These are phyloP conservation scores for Propithecus deckenii DNA, from an alignment of 2,797 vertebrate genomes.

Conservation along the genomic window DNA sequence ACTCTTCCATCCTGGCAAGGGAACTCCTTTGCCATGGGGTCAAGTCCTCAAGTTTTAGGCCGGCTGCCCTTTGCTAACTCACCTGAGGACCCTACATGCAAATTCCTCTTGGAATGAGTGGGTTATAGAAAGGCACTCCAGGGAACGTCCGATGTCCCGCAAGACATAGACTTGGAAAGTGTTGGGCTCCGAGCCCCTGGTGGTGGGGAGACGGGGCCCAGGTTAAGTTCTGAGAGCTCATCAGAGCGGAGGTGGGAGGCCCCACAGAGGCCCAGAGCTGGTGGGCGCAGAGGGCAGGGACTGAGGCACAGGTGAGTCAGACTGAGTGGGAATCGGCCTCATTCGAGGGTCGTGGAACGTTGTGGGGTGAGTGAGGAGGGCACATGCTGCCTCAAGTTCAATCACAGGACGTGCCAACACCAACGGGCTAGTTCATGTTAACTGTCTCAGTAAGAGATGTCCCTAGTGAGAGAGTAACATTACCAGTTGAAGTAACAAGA, in stretches of 20 bases:
- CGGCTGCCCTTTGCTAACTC: background rate
- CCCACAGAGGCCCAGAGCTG: background rate
- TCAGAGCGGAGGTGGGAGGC: background rate
- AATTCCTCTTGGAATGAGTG: background rate
- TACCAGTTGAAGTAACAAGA: background rate
- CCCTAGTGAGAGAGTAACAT: rapidly evolving
- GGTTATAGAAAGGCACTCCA: background rate
- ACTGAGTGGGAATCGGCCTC: background rate
- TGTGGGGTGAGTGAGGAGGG: background rate
- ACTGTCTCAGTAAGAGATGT: background rate
- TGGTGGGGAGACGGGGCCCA: background rate
- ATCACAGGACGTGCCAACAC: background rate
- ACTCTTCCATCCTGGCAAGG: background rate
- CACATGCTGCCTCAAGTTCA: background rate
- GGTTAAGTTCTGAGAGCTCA: background rate
- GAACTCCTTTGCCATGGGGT: background rate
- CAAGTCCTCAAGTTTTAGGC: too few species aligned
- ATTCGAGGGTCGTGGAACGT: rapidly evolving
- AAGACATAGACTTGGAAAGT: background rate
- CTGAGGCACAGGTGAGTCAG: background rate
- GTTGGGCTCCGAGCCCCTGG: background rate
- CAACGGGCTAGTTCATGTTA: background rate
- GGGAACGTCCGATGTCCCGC: background rate
- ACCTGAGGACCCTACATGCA: background rate
- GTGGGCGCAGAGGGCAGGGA: background rate